Base-by-base conservation (phyloP, 2,797 vertebrate genomes). In the Microctenopoma lineatum region DNA sequence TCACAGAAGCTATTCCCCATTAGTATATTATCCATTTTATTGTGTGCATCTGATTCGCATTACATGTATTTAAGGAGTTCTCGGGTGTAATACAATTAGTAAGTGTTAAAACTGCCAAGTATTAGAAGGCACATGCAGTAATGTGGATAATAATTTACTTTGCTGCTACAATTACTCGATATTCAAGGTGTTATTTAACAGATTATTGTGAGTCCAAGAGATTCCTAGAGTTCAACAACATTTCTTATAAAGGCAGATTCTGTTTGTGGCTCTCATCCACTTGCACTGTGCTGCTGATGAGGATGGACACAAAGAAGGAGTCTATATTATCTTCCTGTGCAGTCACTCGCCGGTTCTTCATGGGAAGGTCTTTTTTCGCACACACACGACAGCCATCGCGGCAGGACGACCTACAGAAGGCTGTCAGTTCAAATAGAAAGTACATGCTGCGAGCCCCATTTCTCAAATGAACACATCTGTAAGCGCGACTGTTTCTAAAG, bases 381-480 rank as follows among this genome's bases (percentile, higher is more conserved):
- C 29, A 71, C 58, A 58, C 41, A 32, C 13, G 26, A 26, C 25
- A 12, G 44, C 27, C 59, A 21, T 38, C 29, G n/a, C 65, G 27
- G 73, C 29, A 59, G 65, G 18, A 10, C 38, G 51, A 83, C 46
- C 36, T 29, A 34, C 50, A 60, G 63, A 58, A 32, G 48, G 54
- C 5, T 52, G 45, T 58, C 48, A n/a, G 55, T 73, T 73, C 78
- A 85, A 86, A 86, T 83, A 84, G 66, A 84, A 75, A 50, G 46
- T 59, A 1, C 79, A 48, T 18, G 79, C 80, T 82, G 74, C 52
- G 81, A 76, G 68, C 46, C 1, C 15, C 7, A 2, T 66, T 34
- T 77, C 80, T 84, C 76, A 48, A 29, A 73, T 73, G 66, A 75
- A 80, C 77, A 78, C 75, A 80, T 76, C 42, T 85, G 80, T 81